These are phyloP conservation scores for Leptopilina syphax DNA, from an alignment of 2,888 invertebrate genomes.

Conservation along the genomic window DNA sequence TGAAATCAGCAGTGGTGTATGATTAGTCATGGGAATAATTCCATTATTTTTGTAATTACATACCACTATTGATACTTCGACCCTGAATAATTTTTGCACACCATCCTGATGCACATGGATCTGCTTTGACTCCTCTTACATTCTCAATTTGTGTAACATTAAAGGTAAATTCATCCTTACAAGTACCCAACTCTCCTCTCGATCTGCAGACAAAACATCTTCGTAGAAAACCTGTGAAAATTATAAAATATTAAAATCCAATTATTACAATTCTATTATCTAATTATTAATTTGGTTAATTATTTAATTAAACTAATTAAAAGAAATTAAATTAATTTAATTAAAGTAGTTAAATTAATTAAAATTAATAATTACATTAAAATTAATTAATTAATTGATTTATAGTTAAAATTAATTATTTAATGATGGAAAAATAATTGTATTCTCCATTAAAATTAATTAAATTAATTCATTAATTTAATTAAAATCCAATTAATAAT, in stretches of 20 bases:
- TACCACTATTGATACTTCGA: constrained; percentile 87
- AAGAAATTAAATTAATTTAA: too few relatives aligned
- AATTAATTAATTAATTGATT: too few relatives aligned
- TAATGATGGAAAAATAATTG: too few relatives aligned
- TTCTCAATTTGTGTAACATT: constrained; percentile 87
- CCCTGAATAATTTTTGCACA: constrained; percentile 94
- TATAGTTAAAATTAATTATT: too few relatives aligned
- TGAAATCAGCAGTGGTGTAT: not conserved
- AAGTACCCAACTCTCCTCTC: constrained; percentile 91
- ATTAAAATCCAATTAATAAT: too few relatives aligned
- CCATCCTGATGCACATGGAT: constrained; percentile 94
- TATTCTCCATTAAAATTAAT: too few relatives aligned
- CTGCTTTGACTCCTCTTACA: constrained; percentile 85
- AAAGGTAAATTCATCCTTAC: constrained; percentile 90
- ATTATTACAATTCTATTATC: too few relatives aligned
- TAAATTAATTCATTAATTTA: too few relatives aligned
- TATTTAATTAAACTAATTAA: too few relatives aligned
- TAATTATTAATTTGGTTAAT: too few relatives aligned
- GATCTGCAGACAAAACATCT: constrained; percentile 92
- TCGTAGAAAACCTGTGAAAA: constrained; percentile 81
- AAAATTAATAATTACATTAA: too few relatives aligned
- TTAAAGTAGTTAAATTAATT: too few relatives aligned
- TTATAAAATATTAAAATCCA: not conserved
- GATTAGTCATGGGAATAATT: not conserved
- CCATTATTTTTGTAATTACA: constrained; percentile 50